Percentiles rank a stretch among this genome's conserved stretches.
Conservation (phyloP, 2,888 invertebrate species). For the Coleophora flavipennella region DNA sequence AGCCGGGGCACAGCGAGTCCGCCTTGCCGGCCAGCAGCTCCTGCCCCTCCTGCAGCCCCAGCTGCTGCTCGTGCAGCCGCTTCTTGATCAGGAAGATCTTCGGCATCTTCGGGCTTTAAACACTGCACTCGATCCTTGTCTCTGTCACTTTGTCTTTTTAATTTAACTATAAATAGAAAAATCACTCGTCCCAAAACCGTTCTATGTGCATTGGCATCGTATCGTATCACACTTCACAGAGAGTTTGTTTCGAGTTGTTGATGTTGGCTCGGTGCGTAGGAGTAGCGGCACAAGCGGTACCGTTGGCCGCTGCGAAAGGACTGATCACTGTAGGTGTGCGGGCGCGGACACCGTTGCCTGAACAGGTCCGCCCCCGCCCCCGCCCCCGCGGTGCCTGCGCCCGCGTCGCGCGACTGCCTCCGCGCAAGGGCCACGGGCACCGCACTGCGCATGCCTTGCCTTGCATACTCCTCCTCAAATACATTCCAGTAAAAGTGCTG, state of each 20-base stretch:
- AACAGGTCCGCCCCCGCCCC: constrained; percentile 65
- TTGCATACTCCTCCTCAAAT: constrained; percentile 32
- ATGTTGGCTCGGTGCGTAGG: constrained; percentile 55
- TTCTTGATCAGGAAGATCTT: constrained; percentile 94
- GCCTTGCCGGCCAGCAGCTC: constrained; percentile 78
- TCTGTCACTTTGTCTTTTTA: constrained; percentile 56
- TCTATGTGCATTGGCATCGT: constrained; percentile 53
- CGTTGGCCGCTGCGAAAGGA: constrained; percentile 70
- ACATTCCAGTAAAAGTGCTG: constrained; percentile 67
- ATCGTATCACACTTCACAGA: constrained; percentile 60
- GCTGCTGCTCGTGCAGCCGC: constrained; percentile 92
- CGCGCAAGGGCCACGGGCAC: constrained; percentile 20
- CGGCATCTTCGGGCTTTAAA: constrained; percentile 78
- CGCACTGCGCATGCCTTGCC: constrained; percentile 20
- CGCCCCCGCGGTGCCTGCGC: constrained; percentile 44
- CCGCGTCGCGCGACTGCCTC: constrained; percentile 30
- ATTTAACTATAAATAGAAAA: constrained; percentile 45
- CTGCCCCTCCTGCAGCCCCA: constrained; percentile 86
- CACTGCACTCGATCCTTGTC: constrained; percentile 65
- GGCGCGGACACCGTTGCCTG: constrained; percentile 68
- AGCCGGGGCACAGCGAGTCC: constrained; percentile 74
- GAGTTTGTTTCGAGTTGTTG: constrained; percentile 58
- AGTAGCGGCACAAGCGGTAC: constrained; percentile 68
- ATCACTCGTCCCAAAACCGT: constrained; percentile 33
- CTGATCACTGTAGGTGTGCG: constrained; percentile 61